Base-by-base conservation (phyloP, 2,113 vertebrate species). In the Delphinus delphis region DNA sequence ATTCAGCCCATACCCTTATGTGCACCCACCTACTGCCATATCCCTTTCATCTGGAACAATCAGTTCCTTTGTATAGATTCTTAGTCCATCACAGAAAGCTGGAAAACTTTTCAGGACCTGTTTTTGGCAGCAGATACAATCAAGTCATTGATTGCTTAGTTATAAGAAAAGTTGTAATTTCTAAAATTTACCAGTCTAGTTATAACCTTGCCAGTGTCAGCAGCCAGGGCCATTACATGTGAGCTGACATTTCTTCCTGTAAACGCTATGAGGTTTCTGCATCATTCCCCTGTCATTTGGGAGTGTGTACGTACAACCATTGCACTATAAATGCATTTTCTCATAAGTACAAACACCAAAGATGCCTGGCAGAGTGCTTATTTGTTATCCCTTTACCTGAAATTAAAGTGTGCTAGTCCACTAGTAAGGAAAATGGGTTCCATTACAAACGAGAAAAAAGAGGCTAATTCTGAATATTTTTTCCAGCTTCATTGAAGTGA, bases 121-220 rank as follows among this genome's bases (percentile, higher is more conserved):
- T 85, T n/a, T 91, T 76, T 38, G 85, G 44, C 6, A 83, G 67
- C 28, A 71, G 53, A 96, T 89, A 23, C 8, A 89, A 95, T 83
- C 25, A 26, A 88, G 73, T 70, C 31, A 60, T 50, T 67, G 47
- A 25, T 31, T 31, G 70, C n/a, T 41, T 53, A 68, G 13, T 79
- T 95, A n/a, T 71, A 77, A 83, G 74, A 82, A 31, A 11, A 26
- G 28, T 14, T 95, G 60, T 10, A 41, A 38, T 82, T 88, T 94
- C 73, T 77, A 36, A 50, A 41, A 53, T 55, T 25, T 8, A 14
- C 11, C 23, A 60, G 21, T 55, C 31, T 68, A 14, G 13, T 84
- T 60, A 36, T n/a, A 28, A 41, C 44, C 65, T 41, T 31, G 26
- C 21, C 50, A 55, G 13, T 44, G 20, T 68, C 55, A 87, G 33